Percentiles rank a stretch among this genome's conserved stretches.
Conservation (phyloP, 2,797 vertebrate species). For the Cygnus olor region DNA sequence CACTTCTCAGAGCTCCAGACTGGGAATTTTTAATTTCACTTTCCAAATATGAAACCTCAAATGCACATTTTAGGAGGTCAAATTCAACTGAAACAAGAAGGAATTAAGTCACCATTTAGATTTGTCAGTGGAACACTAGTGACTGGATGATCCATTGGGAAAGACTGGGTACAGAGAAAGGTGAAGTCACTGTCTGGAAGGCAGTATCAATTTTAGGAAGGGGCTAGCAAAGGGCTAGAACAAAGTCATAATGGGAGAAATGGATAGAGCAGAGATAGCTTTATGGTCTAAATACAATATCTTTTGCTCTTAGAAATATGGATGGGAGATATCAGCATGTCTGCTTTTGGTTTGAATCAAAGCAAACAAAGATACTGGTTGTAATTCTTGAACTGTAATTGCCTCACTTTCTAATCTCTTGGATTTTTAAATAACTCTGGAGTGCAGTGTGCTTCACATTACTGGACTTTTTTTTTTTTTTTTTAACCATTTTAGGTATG, state of each 20-base stretch:
- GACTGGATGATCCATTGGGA: not conserved
- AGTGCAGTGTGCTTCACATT: not conserved
- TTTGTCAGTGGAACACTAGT: not conserved
- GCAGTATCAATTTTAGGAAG: not conserved
- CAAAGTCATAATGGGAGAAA: fast-evolving
- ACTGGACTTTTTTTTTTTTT: not conserved
- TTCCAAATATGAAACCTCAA: not conserved
- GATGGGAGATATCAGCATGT: not conserved
- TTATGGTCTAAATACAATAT: not conserved
- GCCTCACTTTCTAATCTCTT: not conserved
- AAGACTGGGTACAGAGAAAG: not conserved
- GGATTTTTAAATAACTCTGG: not conserved
- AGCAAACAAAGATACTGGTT: not conserved
- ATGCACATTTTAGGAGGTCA: not conserved
- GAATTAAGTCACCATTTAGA: not conserved
- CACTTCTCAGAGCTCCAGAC: not conserved
- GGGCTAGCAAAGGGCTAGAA: not conserved
- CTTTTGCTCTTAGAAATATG: not conserved
- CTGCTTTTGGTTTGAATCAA: not conserved
- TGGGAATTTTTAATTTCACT: not conserved
- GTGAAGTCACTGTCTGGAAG: not conserved
- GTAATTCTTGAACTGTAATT: not conserved
- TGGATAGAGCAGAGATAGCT: not conserved
- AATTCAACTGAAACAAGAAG: not conserved
- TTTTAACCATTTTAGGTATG: not conserved